phyloP scores from a whole-genome alignment of 2,113 vertebrate species.

The Ploceus nigricollis region DNA sequence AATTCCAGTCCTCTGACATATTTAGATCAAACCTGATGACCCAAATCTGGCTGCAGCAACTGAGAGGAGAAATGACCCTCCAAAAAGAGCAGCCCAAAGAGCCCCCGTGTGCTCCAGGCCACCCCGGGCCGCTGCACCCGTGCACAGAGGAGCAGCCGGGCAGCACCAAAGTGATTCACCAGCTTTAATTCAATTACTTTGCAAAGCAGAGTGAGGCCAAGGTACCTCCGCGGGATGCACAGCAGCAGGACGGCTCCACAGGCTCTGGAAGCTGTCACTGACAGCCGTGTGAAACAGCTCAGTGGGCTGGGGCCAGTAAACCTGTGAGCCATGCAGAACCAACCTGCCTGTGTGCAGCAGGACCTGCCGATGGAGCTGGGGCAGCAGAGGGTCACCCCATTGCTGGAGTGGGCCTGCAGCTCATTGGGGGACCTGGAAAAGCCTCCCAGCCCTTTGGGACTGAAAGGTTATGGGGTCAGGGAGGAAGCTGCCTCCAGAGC shows the following conservation, averaged over 20 bases:
- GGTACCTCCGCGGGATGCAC: background rate
- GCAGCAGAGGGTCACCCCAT: background rate
- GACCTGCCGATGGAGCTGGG: accelerated
- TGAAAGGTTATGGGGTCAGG: background rate
- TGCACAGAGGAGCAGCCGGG: background rate
- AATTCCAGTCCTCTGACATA: conserved; percentile 1
- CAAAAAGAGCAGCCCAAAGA: background rate
- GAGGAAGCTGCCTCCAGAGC: background rate
- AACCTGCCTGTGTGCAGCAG: background rate
- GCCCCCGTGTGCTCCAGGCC: background rate
- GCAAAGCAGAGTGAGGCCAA: accelerated
- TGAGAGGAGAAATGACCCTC: background rate
- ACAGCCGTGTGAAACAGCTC: background rate
- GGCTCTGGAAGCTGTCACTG: background rate
- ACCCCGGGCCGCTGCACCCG: accelerated
- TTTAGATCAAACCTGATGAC: conserved; percentile 16
- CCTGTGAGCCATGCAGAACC: background rate
- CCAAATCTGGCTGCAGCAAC: conserved; percentile 10
- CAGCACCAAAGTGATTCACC: background rate
- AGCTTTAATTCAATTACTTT: background rate
- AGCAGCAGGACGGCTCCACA: accelerated
- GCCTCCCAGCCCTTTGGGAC: background rate
- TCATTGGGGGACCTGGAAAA: background rate
- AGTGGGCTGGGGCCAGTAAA: background rate
- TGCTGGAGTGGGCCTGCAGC: background rate